A percentile compares a stretch with the other conserved stretches of the same genome.
Evolutionary conservation across 2,113 vertebrate genomes (phyloP).

Genomic region (Cygnus buccinator): DNA sequence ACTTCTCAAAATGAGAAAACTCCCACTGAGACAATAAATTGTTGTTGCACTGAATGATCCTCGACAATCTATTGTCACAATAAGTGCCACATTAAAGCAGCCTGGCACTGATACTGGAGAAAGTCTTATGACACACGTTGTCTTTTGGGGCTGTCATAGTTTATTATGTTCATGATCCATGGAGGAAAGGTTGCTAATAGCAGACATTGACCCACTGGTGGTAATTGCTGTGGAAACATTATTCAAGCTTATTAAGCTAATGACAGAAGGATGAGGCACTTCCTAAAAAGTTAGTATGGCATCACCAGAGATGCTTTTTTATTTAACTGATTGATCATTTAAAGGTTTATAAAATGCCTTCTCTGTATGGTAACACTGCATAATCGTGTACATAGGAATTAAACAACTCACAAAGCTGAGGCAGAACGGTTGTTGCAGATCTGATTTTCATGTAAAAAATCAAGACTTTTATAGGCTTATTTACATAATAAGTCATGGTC

Average conservation of each 20-base stretch:
- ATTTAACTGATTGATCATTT: constrained; percentile 53
- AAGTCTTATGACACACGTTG: not conserved
- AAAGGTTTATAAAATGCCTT: constrained; percentile 39
- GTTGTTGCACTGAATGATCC: constrained; percentile 3
- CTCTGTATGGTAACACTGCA: not conserved
- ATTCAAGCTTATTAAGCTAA: constrained; percentile 36
- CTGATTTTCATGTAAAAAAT: constrained; percentile 13
- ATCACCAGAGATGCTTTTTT: constrained; percentile 29
- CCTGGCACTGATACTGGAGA: not conserved
- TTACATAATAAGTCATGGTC: constrained; percentile 62
- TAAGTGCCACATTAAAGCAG: not conserved
- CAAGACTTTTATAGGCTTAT: constrained; percentile 46
- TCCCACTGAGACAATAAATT: not conserved
- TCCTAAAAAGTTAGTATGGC: not conserved
- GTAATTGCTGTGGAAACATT: constrained; percentile 47
- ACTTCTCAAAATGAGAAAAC: not conserved
- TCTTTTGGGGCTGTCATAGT: not conserved
- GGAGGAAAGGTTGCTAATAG: constrained; percentile 32
- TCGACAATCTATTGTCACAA: not conserved
- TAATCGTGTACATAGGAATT: constrained; percentile 6
- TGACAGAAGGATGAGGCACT: not conserved
- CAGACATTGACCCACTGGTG: constrained; percentile 39
- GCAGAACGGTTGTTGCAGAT: not conserved
- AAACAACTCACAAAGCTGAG: constrained; percentile 8
- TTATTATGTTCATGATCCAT: not conserved